Conservation (phyloP, 2,113 vertebrate species). For the Callithrix jacchus region DNA sequence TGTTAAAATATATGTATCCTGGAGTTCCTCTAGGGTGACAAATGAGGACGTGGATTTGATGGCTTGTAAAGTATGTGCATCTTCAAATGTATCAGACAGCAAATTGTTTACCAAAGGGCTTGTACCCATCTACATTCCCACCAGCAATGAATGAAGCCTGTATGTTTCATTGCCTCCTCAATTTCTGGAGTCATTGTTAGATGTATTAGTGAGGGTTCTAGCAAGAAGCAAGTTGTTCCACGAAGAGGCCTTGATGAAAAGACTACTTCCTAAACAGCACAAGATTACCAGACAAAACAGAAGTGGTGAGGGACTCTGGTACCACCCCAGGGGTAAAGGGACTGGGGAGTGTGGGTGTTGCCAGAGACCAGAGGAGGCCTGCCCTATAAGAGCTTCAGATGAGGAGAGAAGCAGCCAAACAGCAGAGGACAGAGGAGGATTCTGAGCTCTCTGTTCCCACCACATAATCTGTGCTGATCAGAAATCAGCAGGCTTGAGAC, state of each 20-base stretch:
- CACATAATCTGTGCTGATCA: neutral
- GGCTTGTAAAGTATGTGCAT: neutral
- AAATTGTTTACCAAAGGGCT: neutral
- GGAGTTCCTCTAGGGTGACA: neutral
- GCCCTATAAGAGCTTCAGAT: neutral
- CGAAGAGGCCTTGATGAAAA: neutral
- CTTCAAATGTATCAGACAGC: neutral
- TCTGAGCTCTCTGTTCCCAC: neutral
- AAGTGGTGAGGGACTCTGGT: neutral
- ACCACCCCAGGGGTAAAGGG: no score
- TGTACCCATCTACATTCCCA: neutral
- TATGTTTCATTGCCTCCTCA: neutral
- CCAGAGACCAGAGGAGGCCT: neutral
- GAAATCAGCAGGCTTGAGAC: neutral
- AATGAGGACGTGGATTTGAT: accelerated
- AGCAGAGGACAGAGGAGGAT: neutral
- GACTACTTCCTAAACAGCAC: neutral
- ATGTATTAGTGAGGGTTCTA: neutral
- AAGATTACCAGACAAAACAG: neutral
- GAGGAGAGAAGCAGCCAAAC: neutral
- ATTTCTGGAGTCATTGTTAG: neutral
- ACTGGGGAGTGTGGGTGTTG: neutral
- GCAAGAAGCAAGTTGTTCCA: neutral
- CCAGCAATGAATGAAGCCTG: neutral
- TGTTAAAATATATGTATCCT: accelerated